Evolutionary conservation across 92 coral and sea anemone species (phyloP).

Genomic region (Heliopora coerulea): DNA sequence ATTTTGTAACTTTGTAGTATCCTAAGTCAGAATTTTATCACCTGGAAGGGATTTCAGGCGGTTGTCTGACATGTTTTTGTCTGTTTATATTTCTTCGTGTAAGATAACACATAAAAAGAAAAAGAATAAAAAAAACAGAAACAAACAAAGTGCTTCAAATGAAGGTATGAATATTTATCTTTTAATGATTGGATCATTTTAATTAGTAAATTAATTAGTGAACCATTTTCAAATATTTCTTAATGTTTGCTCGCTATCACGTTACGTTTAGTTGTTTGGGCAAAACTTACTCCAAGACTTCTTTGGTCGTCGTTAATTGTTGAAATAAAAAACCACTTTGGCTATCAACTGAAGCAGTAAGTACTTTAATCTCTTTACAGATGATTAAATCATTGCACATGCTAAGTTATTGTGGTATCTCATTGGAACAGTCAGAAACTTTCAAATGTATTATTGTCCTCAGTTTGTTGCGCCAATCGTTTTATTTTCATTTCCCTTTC

Average conservation of each 20-base stretch:
- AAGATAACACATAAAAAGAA: constrained; percentile 84
- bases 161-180: constrained; percentile 64
- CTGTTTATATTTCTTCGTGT: background rate
- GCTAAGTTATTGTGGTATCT: no score
- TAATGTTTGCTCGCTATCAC: no score
- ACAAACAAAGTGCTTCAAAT: constrained; percentile 54
- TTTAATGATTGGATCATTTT: no score
- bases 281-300: constrained; percentile 82
- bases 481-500: background rate
- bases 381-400: background rate
- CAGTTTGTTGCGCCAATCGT: no score
- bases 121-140: constrained; percentile 75
- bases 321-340: constrained; percentile 78
- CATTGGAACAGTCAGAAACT: no score
- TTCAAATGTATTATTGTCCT: no score
- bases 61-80: no score
- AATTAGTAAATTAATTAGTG: no score
- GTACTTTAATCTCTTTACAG: background rate
- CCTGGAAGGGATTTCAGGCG: no score
- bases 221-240: no score
- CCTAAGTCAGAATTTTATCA: no score
- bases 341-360: constrained; percentile 73
- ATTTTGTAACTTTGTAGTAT: no score
- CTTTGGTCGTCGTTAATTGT: constrained; percentile 73
- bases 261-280: constrained; percentile 85